These are phyloP conservation scores for Drosophila macrospina DNA, from an alignment of 2,888 invertebrate genomes.

Conservation along the genomic window DNA sequence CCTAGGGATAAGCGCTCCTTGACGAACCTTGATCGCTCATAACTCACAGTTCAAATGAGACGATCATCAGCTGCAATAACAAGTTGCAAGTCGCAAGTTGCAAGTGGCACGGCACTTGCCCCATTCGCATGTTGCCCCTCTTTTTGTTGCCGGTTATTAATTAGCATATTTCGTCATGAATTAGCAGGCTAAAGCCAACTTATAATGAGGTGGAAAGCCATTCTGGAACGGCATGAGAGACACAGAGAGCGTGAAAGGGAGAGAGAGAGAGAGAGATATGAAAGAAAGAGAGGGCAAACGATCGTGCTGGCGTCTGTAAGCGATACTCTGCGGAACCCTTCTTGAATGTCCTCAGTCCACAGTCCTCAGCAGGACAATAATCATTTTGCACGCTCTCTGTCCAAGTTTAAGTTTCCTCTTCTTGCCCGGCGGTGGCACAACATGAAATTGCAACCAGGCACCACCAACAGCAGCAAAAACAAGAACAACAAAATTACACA, in stretches of 20 bases:
- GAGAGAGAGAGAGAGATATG: neutral
- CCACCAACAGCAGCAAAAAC: conserved; percentile 46
- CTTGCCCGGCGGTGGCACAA: conserved; percentile 63
- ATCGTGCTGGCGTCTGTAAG: conserved; percentile 37
- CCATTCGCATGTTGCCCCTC: neutral
- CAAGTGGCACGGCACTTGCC: neutral
- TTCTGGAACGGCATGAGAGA: conserved; percentile 11
- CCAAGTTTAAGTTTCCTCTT: conserved; percentile 16
- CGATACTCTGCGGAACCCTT: conserved; percentile 36
- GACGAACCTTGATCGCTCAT: conserved; percentile 20
- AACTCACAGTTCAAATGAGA: conserved; percentile 15
- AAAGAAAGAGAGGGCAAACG: neutral
- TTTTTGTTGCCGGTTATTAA: conserved; percentile 57
- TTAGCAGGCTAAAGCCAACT: conserved; percentile 55
- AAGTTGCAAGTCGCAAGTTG: conserved; percentile 21
- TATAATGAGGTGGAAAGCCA: conserved; percentile 69
- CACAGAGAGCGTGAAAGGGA: neutral
- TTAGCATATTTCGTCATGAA: conserved; percentile 74
- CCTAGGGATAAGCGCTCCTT: neutral
- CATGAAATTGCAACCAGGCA: conserved; percentile 63
- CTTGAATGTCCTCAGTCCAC: conserved; percentile 1
- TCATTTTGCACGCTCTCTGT: conserved; percentile 68
- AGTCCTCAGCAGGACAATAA: conserved; percentile 59
- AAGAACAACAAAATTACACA: conserved; percentile 44
- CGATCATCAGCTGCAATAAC: conserved; percentile 33